phyloP scores from a whole-genome alignment of 2,797 vertebrate genomes.

The Brotula barbata region DNA sequence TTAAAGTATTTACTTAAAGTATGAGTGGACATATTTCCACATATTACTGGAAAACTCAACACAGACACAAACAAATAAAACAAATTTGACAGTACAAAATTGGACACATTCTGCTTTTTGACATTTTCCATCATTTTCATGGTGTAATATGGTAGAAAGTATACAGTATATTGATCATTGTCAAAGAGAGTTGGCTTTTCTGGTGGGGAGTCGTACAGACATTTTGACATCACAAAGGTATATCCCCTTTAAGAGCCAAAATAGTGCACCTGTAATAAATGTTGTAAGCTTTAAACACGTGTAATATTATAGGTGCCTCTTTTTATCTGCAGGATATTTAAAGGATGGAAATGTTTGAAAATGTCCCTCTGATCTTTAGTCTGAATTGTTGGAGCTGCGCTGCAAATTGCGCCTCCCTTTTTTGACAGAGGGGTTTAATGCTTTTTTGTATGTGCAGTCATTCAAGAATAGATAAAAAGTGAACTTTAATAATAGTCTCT shows the following conservation, averaged over 20 bases:
- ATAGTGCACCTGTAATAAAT: too few species aligned
- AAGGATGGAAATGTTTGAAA: slow-evolving; percentile 23
- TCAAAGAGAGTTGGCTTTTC: too few species aligned
- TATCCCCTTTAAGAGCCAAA: background rate
- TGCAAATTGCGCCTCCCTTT: slow-evolving; percentile 16
- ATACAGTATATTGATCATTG: too few species aligned
- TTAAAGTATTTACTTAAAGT: background rate
- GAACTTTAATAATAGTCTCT: slow-evolving; percentile 56
- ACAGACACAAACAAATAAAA: background rate
- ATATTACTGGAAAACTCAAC: background rate
- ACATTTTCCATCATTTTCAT: too few species aligned
- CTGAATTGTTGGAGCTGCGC: slow-evolving; percentile 19
- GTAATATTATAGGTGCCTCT: background rate
- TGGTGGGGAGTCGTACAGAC: too few species aligned
- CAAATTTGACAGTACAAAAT: too few species aligned
- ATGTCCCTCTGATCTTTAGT: slow-evolving; percentile 13
- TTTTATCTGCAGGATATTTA: background rate
- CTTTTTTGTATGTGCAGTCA: slow-evolving; percentile 13
- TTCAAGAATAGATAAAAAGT: slow-evolving; percentile 30
- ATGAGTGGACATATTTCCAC: too few species aligned
- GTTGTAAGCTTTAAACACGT: slow-evolving; percentile 8
- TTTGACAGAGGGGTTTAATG: slow-evolving; percentile 26
- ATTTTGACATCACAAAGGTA: too few species aligned
- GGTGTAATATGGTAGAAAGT: too few species aligned
- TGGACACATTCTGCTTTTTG: too few species aligned